These are phyloP conservation scores for Ibidorhyncha struthersii DNA, from an alignment of 2,113 vertebrate species.

Conservation along the genomic window DNA sequence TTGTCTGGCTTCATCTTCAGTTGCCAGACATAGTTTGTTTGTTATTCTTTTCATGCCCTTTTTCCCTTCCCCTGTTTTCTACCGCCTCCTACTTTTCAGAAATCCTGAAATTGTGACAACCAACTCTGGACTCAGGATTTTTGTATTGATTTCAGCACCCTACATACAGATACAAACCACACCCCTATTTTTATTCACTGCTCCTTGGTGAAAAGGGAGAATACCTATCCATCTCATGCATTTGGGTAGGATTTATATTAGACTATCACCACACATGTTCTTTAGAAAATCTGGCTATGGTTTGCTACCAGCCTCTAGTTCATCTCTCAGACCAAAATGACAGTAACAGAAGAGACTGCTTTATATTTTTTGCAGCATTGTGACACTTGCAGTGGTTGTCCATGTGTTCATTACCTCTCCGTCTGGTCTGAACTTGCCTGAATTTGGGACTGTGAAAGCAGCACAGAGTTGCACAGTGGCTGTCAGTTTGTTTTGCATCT, in stretches of 20 bases:
- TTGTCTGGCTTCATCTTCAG: neutral
- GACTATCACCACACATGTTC: fast-evolving
- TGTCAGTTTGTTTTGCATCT: neutral
- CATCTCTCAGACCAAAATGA: neutral
- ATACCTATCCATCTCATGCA: neutral
- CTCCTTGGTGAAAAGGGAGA: neutral
- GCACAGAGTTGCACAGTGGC: neutral
- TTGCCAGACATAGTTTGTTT: neutral
- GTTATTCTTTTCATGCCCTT: neutral
- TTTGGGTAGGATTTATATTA: neutral
- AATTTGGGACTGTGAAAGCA: neutral
- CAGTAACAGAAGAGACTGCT: neutral
- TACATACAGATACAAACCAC: neutral
- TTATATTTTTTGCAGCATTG: neutral
- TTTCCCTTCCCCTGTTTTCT: neutral
- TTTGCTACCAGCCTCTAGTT: neutral
- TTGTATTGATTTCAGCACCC: neutral
- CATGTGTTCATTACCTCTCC: neutral
- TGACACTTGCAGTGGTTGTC: neutral
- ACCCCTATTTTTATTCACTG: neutral
- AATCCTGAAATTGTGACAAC: neutral
- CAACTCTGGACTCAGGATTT: neutral
- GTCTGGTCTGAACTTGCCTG: neutral
- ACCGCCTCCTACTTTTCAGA: neutral
- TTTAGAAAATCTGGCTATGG: neutral